Evolutionary conservation across 1,140 invertebrate genomes (phyloP).

Genomic region (Neomicropteryx cornuta): DNA sequence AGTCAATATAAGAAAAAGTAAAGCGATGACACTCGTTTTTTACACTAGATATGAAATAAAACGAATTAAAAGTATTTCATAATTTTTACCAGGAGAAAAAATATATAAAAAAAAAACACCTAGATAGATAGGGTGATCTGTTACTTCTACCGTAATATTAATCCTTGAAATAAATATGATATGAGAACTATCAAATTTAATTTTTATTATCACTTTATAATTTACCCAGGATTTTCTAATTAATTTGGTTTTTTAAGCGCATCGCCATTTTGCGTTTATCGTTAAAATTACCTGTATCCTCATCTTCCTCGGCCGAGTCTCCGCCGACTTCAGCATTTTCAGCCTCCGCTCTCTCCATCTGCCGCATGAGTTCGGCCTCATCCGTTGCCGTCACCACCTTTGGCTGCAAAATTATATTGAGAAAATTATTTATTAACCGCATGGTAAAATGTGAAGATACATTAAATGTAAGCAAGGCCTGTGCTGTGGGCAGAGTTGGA

Average conservation of each 20-base stretch:
- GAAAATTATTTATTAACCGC: constrained; percentile 9
- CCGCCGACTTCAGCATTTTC: constrained; percentile 91
- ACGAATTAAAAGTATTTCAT: no score
- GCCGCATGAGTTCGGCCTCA: constrained; percentile 86
- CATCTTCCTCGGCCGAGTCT: constrained; percentile 77
- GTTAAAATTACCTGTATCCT: constrained; percentile 39
- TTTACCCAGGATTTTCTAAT: not conserved
- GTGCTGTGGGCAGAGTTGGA: not conserved
- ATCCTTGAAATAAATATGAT: not conserved
- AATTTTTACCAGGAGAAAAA: no score
- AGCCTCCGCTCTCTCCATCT: constrained; percentile 87
- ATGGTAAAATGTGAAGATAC: no score
- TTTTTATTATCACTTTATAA: not conserved
- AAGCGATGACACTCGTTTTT: no score
- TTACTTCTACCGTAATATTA: not conserved
- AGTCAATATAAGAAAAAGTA: no score
- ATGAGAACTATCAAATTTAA: constrained; percentile 1
- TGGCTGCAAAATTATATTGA: constrained; percentile 70
- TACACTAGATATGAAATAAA: no score
- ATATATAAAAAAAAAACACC: no score
- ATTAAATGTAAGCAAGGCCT: not conserved
- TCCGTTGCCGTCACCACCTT: constrained; percentile 98
- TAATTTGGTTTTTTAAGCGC: not conserved
- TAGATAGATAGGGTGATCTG: no score
- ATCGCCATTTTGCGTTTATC: not conserved